phyloP scores from a whole-genome alignment of 2,888 invertebrate genomes.

The Rutpela maculata region DNA sequence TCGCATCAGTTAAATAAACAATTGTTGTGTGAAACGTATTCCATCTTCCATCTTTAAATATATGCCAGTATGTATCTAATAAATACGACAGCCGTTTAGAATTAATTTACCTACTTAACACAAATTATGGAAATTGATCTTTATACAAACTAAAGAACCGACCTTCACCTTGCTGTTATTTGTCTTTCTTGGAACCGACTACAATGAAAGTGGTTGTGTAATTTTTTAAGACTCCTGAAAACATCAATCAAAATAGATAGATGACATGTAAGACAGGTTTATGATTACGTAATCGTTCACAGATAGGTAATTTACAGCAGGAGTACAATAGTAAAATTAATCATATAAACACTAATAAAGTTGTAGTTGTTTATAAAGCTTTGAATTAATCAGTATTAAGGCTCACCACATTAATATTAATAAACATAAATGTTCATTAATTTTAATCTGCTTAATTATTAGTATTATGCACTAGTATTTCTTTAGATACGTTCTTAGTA shows the following conservation, averaged over 20 bases:
- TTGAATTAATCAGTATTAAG: background rate
- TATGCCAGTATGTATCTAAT: too few species aligned
- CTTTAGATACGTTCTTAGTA: too few species aligned
- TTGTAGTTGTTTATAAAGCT: background rate
- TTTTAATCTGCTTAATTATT: background rate
- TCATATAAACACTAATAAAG: background rate
- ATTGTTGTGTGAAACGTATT: too few species aligned
- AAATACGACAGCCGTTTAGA: background rate
- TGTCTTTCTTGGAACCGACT: constrained; percentile 15
- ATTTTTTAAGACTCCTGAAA: constrained; percentile 17
- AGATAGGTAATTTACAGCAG: constrained; percentile 6
- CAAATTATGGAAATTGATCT: background rate
- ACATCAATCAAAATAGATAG: constrained; percentile 29
- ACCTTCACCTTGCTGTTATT: constrained; percentile 31
- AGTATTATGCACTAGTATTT: too few species aligned
- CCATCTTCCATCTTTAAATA: too few species aligned
- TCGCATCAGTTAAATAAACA: too few species aligned
- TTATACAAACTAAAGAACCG: background rate
- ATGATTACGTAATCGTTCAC: constrained; percentile 15
- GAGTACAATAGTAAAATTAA: background rate
- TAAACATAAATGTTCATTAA: background rate
- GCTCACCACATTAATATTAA: background rate
- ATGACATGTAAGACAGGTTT: constrained; percentile 13
- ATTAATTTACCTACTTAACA: constrained; percentile 10
- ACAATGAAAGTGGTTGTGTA: constrained; percentile 6